Evolutionary conservation across 2,113 vertebrate species (phyloP).

Genomic region (Engraulis encrasicolus): DNA sequence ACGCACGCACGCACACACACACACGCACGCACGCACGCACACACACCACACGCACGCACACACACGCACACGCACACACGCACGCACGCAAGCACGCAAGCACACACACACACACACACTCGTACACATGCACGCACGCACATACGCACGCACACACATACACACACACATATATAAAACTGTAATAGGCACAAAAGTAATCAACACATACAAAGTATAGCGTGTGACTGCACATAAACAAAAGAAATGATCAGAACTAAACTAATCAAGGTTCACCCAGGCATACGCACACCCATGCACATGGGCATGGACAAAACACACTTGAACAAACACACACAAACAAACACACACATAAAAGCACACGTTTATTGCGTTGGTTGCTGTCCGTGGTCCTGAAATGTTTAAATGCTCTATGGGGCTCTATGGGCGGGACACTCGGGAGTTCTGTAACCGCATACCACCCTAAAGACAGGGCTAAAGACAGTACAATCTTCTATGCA

Average conservation of each 20-base stretch:
- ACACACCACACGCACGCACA: neutral
- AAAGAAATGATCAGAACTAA: too few relatives aligned
- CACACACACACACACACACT: constrained; percentile 7
- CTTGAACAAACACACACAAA: neutral
- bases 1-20: neutral
- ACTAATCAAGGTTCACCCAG: too few relatives aligned
- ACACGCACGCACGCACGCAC: neutral
- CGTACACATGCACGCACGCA: neutral
- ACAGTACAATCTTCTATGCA: neutral
- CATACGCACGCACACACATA: neutral
- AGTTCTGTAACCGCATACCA: neutral
- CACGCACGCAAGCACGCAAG: neutral
- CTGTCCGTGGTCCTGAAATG: constrained; percentile 7
- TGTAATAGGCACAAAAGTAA: neutral
- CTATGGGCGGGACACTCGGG: neutral
- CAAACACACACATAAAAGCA: neutral
- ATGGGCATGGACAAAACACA: too few relatives aligned
- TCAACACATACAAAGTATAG: too few relatives aligned
- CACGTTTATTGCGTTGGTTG: neutral
- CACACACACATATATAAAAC: neutral
- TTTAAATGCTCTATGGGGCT: neutral
- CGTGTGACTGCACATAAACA: too few relatives aligned
- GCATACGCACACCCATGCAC: too few relatives aligned
- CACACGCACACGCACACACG: neutral
- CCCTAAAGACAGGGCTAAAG: neutral